These are phyloP conservation scores for Amyelois transitella DNA, from an alignment of 1,140 invertebrate genomes.

Conservation along the genomic window DNA sequence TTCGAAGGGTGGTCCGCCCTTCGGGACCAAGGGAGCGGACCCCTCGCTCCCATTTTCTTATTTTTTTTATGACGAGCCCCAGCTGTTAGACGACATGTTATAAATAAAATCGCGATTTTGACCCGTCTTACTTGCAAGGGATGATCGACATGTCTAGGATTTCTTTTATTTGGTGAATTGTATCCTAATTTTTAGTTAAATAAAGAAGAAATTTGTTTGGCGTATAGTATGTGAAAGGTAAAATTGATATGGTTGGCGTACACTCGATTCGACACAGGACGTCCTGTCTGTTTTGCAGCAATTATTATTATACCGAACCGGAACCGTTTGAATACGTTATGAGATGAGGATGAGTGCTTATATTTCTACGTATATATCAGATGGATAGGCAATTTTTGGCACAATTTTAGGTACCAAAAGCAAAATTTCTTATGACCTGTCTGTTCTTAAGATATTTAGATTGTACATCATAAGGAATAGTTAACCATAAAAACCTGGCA, in stretches of 20 bases:
- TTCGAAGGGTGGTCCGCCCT: slow-evolving; percentile 60
- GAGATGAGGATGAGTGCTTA: neutral
- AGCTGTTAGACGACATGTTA: slow-evolving; percentile 70
- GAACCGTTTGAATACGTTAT: slow-evolving; percentile 52
- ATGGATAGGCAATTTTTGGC: neutral
- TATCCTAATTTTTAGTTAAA: neutral
- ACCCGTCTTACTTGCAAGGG: slow-evolving; percentile 66
- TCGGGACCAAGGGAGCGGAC: slow-evolving; percentile 40
- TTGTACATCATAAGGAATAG: too few species aligned
- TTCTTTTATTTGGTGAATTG: neutral
- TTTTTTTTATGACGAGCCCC: slow-evolving; percentile 67
- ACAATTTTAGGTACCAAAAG: too few species aligned
- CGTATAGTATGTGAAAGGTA: slow-evolving; percentile 10
- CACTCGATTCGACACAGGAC: slow-evolving; percentile 62
- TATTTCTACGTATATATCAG: too few species aligned
- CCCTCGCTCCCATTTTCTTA: slow-evolving; percentile 52
- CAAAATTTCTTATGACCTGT: too few species aligned
- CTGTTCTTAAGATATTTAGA: too few species aligned
- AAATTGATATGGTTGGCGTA: slow-evolving; percentile 21
- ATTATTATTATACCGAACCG: slow-evolving; percentile 61
- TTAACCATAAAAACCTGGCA: too few species aligned
- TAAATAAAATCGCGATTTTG: slow-evolving; percentile 74
- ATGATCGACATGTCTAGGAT: slow-evolving; percentile 26
- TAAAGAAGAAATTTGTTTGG: slow-evolving; percentile 6
- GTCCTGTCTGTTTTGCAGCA: slow-evolving; percentile 65